Conservation (phyloP, 2,797 vertebrate species). For the Cephalopachus bancanus region DNA sequence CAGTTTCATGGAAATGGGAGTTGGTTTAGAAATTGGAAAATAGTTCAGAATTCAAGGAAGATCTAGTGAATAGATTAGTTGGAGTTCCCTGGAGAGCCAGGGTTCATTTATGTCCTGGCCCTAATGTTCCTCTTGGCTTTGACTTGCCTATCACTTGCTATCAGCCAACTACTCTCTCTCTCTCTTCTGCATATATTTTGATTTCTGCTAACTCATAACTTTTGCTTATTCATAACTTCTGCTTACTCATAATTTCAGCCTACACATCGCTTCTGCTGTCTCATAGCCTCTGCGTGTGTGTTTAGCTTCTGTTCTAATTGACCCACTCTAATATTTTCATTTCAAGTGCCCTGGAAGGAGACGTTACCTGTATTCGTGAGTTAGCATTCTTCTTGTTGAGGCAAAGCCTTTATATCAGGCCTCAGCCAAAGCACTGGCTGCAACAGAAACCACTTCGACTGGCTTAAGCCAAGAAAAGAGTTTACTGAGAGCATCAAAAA, state of each 20-base stretch:
- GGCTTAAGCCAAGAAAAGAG: background rate
- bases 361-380: background rate
- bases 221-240: slow-evolving; percentile 63
- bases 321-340: background rate
- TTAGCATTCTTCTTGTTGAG: background rate
- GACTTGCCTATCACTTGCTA: background rate
- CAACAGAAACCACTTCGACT: background rate
- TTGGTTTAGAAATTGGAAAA: background rate
- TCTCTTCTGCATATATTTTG: background rate
- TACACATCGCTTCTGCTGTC: background rate
- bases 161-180: background rate
- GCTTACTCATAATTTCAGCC: slow-evolving; percentile 42
- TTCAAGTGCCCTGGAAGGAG: background rate
- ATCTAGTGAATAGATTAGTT: background rate
- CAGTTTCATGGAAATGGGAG: background rate
- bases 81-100: background rate
- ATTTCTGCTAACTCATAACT: slow-evolving; percentile 49
- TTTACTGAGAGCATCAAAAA: slow-evolving; percentile 25
- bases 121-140: background rate
- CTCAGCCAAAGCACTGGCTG: background rate
- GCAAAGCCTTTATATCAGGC: background rate
- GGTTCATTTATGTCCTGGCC: no score
- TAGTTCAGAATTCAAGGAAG: background rate
- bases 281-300: background rate
- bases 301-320: slow-evolving; percentile 19